Percentiles rank a stretch among this genome's conserved stretches.
Conservation (phyloP, 2,888 invertebrate genomes). For the Drosophila atripex region DNA sequence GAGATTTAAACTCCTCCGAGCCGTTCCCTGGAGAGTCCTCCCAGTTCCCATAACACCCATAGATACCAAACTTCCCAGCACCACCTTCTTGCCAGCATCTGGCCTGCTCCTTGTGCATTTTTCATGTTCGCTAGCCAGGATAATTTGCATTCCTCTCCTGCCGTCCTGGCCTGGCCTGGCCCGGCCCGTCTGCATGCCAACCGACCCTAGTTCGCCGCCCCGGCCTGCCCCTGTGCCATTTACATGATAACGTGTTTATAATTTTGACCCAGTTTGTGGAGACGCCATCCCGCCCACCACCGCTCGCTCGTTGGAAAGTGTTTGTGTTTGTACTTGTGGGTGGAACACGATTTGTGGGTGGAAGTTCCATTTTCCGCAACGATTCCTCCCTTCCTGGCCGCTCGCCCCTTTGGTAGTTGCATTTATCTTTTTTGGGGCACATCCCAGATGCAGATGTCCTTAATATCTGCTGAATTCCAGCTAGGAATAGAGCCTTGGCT, state of each 20-base stretch:
- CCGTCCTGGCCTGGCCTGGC: conserved; percentile 11
- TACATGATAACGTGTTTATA: conserved; percentile 79
- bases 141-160: conserved; percentile 61
- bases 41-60: not conserved
- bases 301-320: conserved; percentile 21
- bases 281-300: conserved; percentile 33
- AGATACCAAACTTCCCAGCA: conserved; percentile 10
- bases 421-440: conserved; percentile 58
- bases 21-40: not conserved
- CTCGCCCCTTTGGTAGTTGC: conserved; percentile 23
- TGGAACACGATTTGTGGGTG: conserved; percentile 27
- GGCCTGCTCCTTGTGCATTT: conserved; percentile 36
- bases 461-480: conserved; percentile 59
- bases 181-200: conserved; percentile 7
- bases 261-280: conserved; percentile 73
- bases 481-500: too few relatives aligned
- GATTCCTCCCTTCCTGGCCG: not conserved
- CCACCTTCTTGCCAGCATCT: conserved; percentile 16
- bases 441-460: conserved; percentile 60
- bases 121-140: conserved; percentile 54
- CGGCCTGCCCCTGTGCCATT: conserved; percentile 64
- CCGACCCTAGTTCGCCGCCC: not conserved
- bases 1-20: not conserved
- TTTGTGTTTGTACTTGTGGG: conserved; percentile 30
- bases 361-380: conserved; percentile 16